Conservation (phyloP, 2,797 vertebrate genomes). For the Artibeus jamaicensis region DNA sequence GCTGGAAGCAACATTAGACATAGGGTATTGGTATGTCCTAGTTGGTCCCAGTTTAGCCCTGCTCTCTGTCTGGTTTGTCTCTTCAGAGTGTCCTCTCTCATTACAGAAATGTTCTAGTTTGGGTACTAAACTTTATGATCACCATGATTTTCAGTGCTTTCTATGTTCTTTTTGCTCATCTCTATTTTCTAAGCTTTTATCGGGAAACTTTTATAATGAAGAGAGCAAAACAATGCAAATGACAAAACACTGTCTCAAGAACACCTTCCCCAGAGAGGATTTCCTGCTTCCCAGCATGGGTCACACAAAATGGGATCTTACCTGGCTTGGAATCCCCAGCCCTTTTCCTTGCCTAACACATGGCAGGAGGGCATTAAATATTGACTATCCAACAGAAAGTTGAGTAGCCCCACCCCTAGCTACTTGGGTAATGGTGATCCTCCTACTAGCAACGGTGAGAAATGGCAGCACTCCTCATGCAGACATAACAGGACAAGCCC, state of each 20-base stretch:
- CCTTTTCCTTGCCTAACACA: not conserved
- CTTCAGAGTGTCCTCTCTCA: not conserved
- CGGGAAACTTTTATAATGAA: not conserved
- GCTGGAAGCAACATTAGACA: not conserved
- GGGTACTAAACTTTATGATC: not conserved
- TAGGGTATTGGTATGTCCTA: rapidly evolving
- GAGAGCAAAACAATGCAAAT: not conserved
- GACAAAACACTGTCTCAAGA: not conserved
- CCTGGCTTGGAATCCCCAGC: not conserved
- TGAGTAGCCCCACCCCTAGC: not conserved
- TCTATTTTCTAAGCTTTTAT: not conserved
- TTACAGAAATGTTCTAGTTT: not conserved
- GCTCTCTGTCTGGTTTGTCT: not conserved
- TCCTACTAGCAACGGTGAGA: not conserved
- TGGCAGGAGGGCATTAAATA: not conserved
- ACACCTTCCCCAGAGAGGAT: not conserved
- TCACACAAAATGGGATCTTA: not conserved
- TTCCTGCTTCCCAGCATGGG: not conserved
- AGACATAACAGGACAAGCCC: not conserved
- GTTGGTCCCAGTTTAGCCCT: not conserved
- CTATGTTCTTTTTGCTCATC: not conserved
- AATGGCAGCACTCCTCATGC: not conserved
- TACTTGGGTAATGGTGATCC: not conserved
- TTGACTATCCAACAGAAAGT: not conserved
- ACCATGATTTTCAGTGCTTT: not conserved